Evolutionary conservation across 1,140 invertebrate species (phyloP).

Genomic region (Trichonephila clavata): DNA sequence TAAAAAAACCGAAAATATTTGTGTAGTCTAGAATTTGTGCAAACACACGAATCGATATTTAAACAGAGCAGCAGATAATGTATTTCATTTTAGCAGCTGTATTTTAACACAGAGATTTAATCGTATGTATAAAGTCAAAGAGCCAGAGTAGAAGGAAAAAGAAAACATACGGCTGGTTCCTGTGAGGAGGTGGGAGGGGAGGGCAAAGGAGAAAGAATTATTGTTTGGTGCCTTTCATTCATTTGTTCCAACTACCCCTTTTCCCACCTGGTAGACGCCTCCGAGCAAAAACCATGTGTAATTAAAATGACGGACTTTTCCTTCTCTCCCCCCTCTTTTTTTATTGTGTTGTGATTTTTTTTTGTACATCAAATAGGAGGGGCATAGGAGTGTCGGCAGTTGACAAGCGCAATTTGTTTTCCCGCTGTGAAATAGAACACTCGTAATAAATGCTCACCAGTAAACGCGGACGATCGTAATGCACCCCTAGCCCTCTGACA

Average conservation of each 20-base stretch:
- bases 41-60: neutral
- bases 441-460: conserved; percentile 46
- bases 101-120: neutral
- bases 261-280: conserved; percentile 19
- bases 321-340: neutral
- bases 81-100: neutral
- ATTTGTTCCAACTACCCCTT: conserved; percentile 16
- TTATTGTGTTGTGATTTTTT: conserved; percentile 10
- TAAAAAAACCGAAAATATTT: too few relatives aligned
- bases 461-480: conserved; percentile 40
- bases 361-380: conserved; percentile 40
- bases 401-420: conserved; percentile 69
- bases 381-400: conserved; percentile 17
- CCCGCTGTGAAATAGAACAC: conserved; percentile 51
- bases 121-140: neutral
- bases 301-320: conserved; percentile 42
- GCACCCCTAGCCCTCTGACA: conserved; percentile 39
- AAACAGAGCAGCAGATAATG: neutral
- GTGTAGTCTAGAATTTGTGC: neutral
- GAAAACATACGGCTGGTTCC: neutral
- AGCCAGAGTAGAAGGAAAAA: neutral
- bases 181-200: neutral
- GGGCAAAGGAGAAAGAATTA: neutral
- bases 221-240: neutral
- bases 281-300: conserved; percentile 32